A percentile compares a stretch with the other conserved stretches of the same genome.
Conservation (phyloP, 1,140 invertebrate species). For the Eriocheir sinensis region DNA sequence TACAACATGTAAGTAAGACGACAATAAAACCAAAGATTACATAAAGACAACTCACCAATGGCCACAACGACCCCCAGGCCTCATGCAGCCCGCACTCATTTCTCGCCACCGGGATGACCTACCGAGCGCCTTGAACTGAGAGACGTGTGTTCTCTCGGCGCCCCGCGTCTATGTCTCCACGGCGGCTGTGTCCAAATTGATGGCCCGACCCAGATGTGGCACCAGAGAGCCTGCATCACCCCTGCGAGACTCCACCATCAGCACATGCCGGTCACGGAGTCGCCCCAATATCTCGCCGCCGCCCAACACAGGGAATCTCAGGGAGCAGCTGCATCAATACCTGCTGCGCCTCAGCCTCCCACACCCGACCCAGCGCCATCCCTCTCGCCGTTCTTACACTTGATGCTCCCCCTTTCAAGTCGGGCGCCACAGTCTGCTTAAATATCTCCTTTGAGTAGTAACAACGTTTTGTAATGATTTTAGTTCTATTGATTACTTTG, state of each 20-base stretch:
- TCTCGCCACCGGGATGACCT: slow-evolving; percentile 4
- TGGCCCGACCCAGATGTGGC: neutral
- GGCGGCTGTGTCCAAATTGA: neutral
- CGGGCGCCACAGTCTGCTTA: too few species aligned
- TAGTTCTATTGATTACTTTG: too few species aligned
- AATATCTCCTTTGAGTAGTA: too few species aligned
- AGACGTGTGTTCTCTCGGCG: neutral
- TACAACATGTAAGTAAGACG: too few species aligned
- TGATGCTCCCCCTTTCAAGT: too few species aligned
- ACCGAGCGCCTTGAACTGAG: neutral
- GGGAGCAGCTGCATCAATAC: neutral
- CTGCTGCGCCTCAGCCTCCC: too few species aligned
- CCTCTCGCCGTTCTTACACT: too few species aligned
- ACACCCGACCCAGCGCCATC: too few species aligned
- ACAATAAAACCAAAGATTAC: too few species aligned
- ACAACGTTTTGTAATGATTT: too few species aligned
- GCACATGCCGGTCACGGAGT: neutral
- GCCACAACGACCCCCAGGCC: too few species aligned
- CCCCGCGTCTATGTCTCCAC: neutral
- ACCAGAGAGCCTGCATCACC: neutral
- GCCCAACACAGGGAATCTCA: neutral
- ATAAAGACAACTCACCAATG: too few species aligned
- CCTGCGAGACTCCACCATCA: neutral
- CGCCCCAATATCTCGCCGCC: neutral
- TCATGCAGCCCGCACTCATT: neutral